Evolutionary conservation across 2,888 invertebrate genomes (phyloP).

Genomic region (Muscina levida): DNA sequence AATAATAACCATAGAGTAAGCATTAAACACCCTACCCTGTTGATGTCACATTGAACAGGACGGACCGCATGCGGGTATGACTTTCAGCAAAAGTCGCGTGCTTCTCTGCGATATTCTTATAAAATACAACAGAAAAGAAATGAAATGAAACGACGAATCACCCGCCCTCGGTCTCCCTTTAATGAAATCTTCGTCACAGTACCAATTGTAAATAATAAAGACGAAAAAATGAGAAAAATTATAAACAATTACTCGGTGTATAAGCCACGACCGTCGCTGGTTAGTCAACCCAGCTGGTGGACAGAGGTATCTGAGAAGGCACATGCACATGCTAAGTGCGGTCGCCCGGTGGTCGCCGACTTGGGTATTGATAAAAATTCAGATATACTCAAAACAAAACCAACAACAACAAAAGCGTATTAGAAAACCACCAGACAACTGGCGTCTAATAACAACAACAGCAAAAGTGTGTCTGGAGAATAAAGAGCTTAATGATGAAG

Average conservation of each 20-base stretch:
- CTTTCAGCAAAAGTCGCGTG: constrained; percentile 33
- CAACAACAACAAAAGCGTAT: neutral
- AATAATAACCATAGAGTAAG: too few relatives aligned
- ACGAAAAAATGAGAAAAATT: constrained; percentile 29
- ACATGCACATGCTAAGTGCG: neutral
- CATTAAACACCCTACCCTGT: too few relatives aligned
- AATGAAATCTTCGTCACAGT: neutral
- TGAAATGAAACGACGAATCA: too few relatives aligned
- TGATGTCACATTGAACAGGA: neutral
- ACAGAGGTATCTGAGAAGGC: neutral
- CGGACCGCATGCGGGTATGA: constrained; percentile 28
- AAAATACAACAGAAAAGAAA: neutral
- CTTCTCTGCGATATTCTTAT: neutral
- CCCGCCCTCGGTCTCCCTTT: too few relatives aligned
- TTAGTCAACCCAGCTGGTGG: too few relatives aligned
- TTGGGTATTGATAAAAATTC: constrained; percentile 10
- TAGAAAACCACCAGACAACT: neutral
- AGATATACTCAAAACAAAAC: neutral
- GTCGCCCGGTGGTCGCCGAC: neutral
- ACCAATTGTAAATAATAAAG: constrained; percentile 33
- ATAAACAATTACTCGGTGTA: constrained; percentile 32
- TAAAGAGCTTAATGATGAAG: too few relatives aligned
- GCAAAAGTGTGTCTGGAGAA: neutral
- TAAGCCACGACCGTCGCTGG: too few relatives aligned
- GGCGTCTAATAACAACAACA: neutral